A percentile compares a stretch with the other conserved stretches of the same genome.
Conservation (phyloP, 1,140 invertebrate species). For the Camponotus floridanus region DNA sequence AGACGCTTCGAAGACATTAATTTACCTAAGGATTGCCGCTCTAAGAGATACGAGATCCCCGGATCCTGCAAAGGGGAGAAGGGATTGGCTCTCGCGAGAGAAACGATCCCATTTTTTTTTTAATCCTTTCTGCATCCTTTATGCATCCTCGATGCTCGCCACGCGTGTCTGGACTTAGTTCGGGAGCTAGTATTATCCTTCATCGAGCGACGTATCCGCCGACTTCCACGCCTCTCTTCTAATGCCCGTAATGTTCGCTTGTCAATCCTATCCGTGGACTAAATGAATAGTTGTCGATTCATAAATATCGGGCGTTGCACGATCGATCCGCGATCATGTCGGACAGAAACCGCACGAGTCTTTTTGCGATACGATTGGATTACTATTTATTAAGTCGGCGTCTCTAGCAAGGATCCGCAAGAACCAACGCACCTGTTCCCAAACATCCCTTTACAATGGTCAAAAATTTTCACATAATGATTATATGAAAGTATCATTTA, state of each 20-base stretch:
- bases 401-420: background rate
- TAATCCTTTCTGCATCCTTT: background rate
- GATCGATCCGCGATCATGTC: slow-evolving; percentile 15
- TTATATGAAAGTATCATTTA: background rate
- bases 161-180: slow-evolving; percentile 22
- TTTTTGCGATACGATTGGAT: background rate
- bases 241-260: slow-evolving; percentile 57
- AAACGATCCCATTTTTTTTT: slow-evolving; percentile 27
- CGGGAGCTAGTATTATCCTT: slow-evolving; percentile 60
- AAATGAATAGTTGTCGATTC: slow-evolving; percentile 58
- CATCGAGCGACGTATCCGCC: slow-evolving; percentile 33
- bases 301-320: slow-evolving; percentile 45
- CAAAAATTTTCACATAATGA: background rate
- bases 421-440: background rate
- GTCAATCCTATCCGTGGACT: slow-evolving; percentile 46
- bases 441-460: background rate
- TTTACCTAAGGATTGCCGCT: slow-evolving; percentile 35
- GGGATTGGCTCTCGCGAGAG: slow-evolving; percentile 13
- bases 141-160: slow-evolving; percentile 28
- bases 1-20: slow-evolving; percentile 47
- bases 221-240: slow-evolving; percentile 31
- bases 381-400: slow-evolving; percentile 45
- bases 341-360: slow-evolving; percentile 14
- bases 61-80: background rate
- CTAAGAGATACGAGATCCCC: background rate